phyloP scores from a whole-genome alignment of 2,113 vertebrate genomes.

The Bubo scandiacus region DNA sequence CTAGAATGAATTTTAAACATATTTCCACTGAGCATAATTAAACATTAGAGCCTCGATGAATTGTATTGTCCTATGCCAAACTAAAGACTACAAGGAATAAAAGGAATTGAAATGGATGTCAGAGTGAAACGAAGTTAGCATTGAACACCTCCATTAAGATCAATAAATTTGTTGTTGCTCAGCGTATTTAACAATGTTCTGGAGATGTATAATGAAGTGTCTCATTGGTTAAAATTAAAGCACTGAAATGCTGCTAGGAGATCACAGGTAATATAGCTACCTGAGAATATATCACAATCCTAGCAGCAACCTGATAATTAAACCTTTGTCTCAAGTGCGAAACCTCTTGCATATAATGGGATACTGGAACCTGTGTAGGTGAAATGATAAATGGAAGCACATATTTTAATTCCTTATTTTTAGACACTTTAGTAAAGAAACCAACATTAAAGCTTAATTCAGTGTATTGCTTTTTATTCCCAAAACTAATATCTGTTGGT shows the following conservation, averaged over 20 bases:
- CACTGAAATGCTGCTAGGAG: neutral
- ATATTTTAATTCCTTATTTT: constrained; percentile 28
- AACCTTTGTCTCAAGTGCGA: neutral
- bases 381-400: constrained; percentile 33
- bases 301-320: constrained; percentile 19
- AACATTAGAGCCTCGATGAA: constrained; percentile 4
- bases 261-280: neutral
- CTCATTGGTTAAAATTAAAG: constrained; percentile 20
- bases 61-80: neutral
- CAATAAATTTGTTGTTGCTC: neutral
- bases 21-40: constrained; percentile 40
- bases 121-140: neutral
- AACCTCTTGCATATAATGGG: neutral
- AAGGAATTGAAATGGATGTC: constrained; percentile 14
- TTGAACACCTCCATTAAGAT: constrained; percentile 8
- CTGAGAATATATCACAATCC: neutral
- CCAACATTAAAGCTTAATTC: neutral
- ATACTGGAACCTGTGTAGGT: neutral
- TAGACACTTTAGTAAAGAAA: neutral
- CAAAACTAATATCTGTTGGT: constrained; percentile 2
- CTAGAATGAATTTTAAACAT: constrained; percentile 32
- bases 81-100: neutral
- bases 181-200: constrained; percentile 3
- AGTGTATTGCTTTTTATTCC: neutral
- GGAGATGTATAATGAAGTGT: neutral